Percentiles rank a stretch among this genome's conserved stretches.
Conservation (phyloP, 2,113 vertebrate species). For the Strigops habroptila region DNA sequence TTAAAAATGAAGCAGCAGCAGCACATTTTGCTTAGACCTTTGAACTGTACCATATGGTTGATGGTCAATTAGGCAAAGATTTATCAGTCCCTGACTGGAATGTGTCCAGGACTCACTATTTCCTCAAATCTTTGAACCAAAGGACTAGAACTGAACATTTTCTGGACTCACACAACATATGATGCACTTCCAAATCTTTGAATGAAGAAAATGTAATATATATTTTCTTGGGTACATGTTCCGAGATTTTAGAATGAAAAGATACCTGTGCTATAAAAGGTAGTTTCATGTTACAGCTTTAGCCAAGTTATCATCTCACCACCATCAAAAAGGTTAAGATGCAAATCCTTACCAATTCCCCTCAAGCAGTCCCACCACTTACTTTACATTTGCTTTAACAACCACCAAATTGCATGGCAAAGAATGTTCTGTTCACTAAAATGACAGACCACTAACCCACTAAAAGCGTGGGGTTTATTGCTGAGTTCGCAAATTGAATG, state of each 20-base stretch:
- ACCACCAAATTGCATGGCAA: not conserved
- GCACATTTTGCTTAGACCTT: constrained; percentile 37
- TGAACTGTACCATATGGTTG: constrained; percentile 47
- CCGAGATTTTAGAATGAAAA: not conserved
- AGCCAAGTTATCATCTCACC: not conserved
- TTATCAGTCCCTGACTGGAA: constrained; percentile 8
- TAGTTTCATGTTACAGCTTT: not conserved
- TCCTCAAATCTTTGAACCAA: constrained; percentile 5
- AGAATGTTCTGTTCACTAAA: not conserved
- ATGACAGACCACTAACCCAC: not conserved
- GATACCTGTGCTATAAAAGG: not conserved
- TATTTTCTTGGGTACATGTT: not conserved
- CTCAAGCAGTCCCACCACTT: not conserved
- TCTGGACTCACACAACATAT: not conserved
- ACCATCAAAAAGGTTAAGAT: not conserved
- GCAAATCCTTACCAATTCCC: not conserved
- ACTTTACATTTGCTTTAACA: not conserved
- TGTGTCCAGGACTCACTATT: not conserved
- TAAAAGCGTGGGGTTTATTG: not conserved
- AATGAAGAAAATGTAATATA: not conserved
- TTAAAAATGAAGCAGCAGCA: constrained; percentile 7
- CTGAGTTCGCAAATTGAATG: not conserved
- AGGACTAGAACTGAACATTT: not conserved
- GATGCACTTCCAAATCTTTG: not conserved
- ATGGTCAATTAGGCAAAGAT: constrained; percentile 14